Base-by-base conservation (phyloP, 1,140 invertebrate species). In the Drosophila pseudoananassae region DNA sequence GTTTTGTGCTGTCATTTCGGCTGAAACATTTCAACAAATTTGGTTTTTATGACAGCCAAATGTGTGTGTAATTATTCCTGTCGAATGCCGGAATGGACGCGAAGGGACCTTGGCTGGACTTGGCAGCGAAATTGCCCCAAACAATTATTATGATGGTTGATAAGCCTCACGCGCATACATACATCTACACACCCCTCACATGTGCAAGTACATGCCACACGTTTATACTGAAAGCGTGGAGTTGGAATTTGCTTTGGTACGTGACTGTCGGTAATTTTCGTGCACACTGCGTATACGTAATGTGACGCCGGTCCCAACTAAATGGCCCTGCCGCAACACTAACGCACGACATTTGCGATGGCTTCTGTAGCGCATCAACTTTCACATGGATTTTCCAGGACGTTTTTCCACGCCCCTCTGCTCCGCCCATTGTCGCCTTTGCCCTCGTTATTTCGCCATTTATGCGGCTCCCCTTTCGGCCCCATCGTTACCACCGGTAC, bases 281-380 rank as follows among this genome's bases (percentile, higher is more conserved):
- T 64, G 31, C 60, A 64, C 75, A 60, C 50, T 55, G 71, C 80
- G 80, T 76, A 84, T 83, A 79, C 80, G 60, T 84, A 72, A 79
- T 64, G 38, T 45, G 23, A 47, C 46, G 25, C 33, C 17, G 45
- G 52, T 60, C 49, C 46, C 50, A 82, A 74, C 69, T 74, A 60
- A 82, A 66, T 81, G 59, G 71, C 69, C 27, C 51, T 74, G 51
- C 51, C 33, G 69, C 65, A 49, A 46, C 43, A 50, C 54, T 55
- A 56, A 71, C 54, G 66, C 29, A 70, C 51, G 43, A 58, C 50
- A 78, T 79, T 61, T 75, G 58, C 36, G 52, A 53, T 31, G 51
- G 71, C 71, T 60, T 64, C 51, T 25, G 51, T 45, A 49, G 45
- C 60, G 43, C 52, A 61, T 61, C 45, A 17, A 12, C 4, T 31